Conservation (phyloP, 2,888 invertebrate genomes). For the Morinoia aosen region DNA sequence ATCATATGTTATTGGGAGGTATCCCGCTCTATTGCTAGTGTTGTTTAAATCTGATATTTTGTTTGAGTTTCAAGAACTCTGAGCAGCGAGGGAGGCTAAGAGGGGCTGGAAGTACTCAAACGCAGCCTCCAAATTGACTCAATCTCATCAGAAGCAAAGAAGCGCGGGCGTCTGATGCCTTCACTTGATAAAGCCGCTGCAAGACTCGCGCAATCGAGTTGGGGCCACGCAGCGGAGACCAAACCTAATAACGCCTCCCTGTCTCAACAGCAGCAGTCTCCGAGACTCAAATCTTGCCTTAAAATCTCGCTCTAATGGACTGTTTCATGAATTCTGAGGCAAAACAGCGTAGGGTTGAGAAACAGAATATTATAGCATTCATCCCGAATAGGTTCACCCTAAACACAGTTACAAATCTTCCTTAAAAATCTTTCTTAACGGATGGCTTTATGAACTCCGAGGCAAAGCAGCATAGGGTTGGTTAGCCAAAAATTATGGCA, state of each 20-base stretch:
- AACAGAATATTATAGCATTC: no score
- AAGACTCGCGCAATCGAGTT: neutral
- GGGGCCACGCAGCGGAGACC: neutral
- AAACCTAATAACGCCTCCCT: neutral
- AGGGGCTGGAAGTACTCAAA: neutral
- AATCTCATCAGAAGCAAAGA: conserved; percentile 20
- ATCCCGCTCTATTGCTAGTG: no score
- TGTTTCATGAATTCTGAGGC: neutral
- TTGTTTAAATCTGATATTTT: no score
- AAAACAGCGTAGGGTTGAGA: neutral
- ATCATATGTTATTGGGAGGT: no score
- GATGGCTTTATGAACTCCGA: no score
- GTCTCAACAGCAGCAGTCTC: neutral
- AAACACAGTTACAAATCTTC: no score
- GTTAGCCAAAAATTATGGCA: no score
- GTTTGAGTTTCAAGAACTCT: no score
- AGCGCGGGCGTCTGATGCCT: neutral
- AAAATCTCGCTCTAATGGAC: neutral
- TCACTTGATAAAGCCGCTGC: conserved; percentile 2
- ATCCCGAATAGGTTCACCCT: no score
- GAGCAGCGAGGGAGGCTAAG: neutral
- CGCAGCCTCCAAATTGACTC: neutral
- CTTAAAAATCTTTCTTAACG: no score
- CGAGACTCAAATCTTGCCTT: neutral
- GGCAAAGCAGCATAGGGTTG: no score